Conservation (phyloP, 2,888 invertebrate species). For the Ectemnius continuus region DNA sequence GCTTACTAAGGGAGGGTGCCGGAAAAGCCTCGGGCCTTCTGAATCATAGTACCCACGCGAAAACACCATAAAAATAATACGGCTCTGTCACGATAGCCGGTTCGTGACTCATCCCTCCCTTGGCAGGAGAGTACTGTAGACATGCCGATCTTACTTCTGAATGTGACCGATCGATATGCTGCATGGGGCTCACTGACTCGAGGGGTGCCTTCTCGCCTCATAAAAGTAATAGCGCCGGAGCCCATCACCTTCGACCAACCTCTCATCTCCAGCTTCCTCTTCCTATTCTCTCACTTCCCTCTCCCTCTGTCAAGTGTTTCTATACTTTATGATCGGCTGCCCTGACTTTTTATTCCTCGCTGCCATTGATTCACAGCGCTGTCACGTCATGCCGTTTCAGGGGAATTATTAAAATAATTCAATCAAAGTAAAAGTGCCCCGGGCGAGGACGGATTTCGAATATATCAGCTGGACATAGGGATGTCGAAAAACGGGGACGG, state of each 20-base stretch:
- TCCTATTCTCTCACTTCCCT: background rate
- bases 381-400: background rate
- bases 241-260: background rate
- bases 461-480: background rate
- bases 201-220: conserved; percentile 1
- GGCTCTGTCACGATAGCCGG: conserved; percentile 57
- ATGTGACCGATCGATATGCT: conserved; percentile 45
- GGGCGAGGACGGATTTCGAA: background rate
- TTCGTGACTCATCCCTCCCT: conserved; percentile 61
- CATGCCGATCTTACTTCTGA: conserved; percentile 44
- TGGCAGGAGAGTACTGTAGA: conserved; percentile 7
- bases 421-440: background rate
- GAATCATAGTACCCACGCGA: conserved; percentile 70
- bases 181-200: background rate
- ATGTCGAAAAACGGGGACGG: background rate
- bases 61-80: conserved; percentile 69
- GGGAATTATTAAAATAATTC: background rate
- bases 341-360: background rate
- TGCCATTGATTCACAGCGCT: background rate
- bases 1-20: conserved; percentile 39
- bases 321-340: background rate
- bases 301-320: background rate
- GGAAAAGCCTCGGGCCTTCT: conserved; percentile 50
- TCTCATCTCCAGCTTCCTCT: background rate
- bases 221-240: background rate